Evolutionary conservation across 2,888 invertebrate genomes (phyloP), one percentile per base, ranked within the genome.

Genomic region (Drosophila eohydei): DNA sequence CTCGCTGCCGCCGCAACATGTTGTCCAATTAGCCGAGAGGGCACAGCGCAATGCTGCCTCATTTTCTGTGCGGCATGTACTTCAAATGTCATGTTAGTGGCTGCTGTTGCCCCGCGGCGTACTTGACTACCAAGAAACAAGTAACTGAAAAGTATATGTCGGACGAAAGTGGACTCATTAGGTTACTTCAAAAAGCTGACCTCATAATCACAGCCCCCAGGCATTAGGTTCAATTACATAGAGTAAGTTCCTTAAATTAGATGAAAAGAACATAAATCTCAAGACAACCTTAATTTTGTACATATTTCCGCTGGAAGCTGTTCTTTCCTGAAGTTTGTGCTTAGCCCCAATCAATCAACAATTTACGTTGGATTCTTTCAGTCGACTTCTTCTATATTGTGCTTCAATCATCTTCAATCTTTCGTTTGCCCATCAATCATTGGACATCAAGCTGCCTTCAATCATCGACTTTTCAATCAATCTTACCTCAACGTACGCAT

Each of bases 11-110:
- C 52, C 32, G 16, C 52, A 72, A 71, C 81, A 77, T 74, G 69
- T 60, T 74, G 88, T 88, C 83, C 83, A 83, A 83, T 83, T 83
- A 83, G 88, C 82, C 58, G 65, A 51, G 67, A 58, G 46, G 68
- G 50, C 71, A 56, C 52, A 21, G 14, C 48, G 46, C 32, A 38
- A 56, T 62, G 56, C 36, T 63, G 71, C 65, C 60, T 44, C 63
- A 61, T 51, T 55, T 41, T 28, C 40, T 40, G 28, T 76, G 63
- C 55, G 64, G 67, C 75, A 69, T 75, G 70, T 71, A 79, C 78
- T 75, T 80, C 68, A 80, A 67, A 76, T 80, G 78, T 72, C 74
- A 65, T 73, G 68, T 68, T 52, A 61, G 70, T 48, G 43, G 48
- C n/a, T 51, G 21, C 34, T 21, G 36, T 38, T 52, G 14, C 30